Evolutionary conservation across 2,888 invertebrate species (phyloP).

Genomic region (Macaria liturata): DNA sequence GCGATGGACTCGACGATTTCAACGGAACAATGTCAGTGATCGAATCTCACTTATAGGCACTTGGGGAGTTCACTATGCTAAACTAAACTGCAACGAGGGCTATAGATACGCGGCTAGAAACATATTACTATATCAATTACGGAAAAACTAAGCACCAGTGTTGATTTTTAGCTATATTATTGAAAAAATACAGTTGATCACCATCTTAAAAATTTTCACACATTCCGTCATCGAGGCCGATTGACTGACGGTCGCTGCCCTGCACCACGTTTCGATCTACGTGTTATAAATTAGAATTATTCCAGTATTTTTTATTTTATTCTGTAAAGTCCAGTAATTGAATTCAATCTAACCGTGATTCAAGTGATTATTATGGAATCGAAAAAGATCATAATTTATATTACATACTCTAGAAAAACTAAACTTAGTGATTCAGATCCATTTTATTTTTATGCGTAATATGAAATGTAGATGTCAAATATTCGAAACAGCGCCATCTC

Average conservation of each 20-base stretch:
- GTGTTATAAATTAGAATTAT: conserved; percentile 27
- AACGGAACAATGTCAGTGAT: conserved; percentile 80
- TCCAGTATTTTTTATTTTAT: conserved; percentile 3
- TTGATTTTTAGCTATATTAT: conserved; percentile 49
- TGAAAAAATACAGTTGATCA: conserved; percentile 74
- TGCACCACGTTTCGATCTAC: conserved; percentile 52
- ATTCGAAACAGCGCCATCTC: too few relatives aligned
- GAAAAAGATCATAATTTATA: too few relatives aligned
- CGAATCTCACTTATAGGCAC: conserved; percentile 68
- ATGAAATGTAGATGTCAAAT: too few relatives aligned
- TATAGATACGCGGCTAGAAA: conserved; percentile 44
- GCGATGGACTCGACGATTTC: conserved; percentile 70
- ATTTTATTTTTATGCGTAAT: too few relatives aligned
- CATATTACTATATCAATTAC: conserved; percentile 50
- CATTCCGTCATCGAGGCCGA: conserved; percentile 81
- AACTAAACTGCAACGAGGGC: conserved; percentile 36
- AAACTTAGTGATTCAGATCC: too few relatives aligned
- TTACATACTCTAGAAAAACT: too few relatives aligned
- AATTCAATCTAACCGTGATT: too few relatives aligned
- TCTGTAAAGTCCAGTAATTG: too few relatives aligned
- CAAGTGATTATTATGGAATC: too few relatives aligned
- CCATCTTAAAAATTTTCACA: conserved; percentile 80
- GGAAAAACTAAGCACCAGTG: conserved; percentile 52
- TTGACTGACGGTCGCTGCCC: conserved; percentile 77
- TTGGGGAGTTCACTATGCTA: conserved; percentile 48